Base-by-base conservation (phyloP, 2,797 vertebrate species). In the Chaetodon trifasciatus region DNA sequence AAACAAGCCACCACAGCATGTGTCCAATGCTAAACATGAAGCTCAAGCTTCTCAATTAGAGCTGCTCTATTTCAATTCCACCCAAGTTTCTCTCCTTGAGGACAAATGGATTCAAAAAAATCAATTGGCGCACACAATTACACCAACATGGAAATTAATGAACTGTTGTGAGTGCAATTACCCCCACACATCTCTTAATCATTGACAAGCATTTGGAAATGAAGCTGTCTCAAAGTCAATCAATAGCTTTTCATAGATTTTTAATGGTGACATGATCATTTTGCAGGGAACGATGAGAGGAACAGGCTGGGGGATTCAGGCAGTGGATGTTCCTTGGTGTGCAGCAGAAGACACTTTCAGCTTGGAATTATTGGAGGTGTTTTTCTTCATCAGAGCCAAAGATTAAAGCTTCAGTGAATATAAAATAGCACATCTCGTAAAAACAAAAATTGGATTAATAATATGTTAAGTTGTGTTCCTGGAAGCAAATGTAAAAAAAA, bases 71-170 rank as follows among this genome's bases (percentile, higher is more conserved):
- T 78, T 70, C 44, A 53, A 23, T 74, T 78, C 58, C 28, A 46
- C 19, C 2, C 11, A 37, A 74, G 68, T 67, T 88, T 79, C 78
- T 56, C 40, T 68, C 76, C 79, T 60, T 21, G 40, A 79, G 72
- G 67, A 82, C 65, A 61, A 78, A 84, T 78, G 39, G 74, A 82
- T 82, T 70, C 7, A n/a, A 74, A 77, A 70, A 84, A 83, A 90
- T 76, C 63, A 70, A 83, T 78, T 72, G 66, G 32, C 23, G 63
- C 67, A 46, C 63, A 76, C 74, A 78, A 79, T 84, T 79, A 89
- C 56, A 81, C 37, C 63, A 82, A 64, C 58, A 37, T 47, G 74
- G 70, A 89, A 86, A 86, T 76, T 68, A 84, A 89, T 85, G 74
- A 82, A 74, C 23, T 75, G 53, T 79, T 75, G 53, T 79, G 62